Evolutionary conservation across 2,113 vertebrate genomes (phyloP).

Genomic region (Podiceps cristatus): DNA sequence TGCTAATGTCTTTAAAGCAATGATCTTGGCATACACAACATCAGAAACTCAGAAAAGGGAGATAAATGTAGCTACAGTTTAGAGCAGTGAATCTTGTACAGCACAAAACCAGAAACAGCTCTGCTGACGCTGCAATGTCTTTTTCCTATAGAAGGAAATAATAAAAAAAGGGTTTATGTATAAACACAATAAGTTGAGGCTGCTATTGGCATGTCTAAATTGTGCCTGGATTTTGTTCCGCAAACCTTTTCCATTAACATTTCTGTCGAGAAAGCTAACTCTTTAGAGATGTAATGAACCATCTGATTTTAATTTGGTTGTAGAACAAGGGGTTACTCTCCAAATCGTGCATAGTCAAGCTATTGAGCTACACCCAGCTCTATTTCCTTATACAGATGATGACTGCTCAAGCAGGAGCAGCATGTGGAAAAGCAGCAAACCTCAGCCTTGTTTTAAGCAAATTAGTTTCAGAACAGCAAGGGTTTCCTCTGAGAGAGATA

Average conservation of each 20-base stretch:
- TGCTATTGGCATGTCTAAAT: conserved; percentile 13
- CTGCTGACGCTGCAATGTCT: not conserved
- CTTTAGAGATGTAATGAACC: conserved; percentile 26
- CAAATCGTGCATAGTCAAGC: not conserved
- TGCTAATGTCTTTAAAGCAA: not conserved
- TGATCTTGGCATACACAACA: not conserved
- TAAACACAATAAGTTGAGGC: conserved; percentile 39
- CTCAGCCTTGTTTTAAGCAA: not conserved
- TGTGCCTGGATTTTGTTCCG: conserved; percentile 53
- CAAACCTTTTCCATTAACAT: conserved; percentile 56
- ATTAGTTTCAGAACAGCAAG: not conserved
- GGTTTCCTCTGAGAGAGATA: not conserved
- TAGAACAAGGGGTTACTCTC: conserved; percentile 48
- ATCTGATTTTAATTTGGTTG: conserved; percentile 67
- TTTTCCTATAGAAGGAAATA: conserved; percentile 48
- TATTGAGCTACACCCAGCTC: conserved; percentile 40
- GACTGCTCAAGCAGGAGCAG: not conserved
- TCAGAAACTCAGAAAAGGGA: not conserved
- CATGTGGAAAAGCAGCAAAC: conserved; percentile 33
- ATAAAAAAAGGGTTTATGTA: not conserved
- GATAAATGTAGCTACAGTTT: not conserved
- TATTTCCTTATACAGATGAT: conserved; percentile 33
- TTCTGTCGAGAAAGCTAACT: conserved; percentile 38
- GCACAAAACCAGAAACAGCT: not conserved
- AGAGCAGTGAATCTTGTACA: not conserved